Conservation (phyloP, 1,140 invertebrate species). For the Adoxophyes honmai region DNA sequence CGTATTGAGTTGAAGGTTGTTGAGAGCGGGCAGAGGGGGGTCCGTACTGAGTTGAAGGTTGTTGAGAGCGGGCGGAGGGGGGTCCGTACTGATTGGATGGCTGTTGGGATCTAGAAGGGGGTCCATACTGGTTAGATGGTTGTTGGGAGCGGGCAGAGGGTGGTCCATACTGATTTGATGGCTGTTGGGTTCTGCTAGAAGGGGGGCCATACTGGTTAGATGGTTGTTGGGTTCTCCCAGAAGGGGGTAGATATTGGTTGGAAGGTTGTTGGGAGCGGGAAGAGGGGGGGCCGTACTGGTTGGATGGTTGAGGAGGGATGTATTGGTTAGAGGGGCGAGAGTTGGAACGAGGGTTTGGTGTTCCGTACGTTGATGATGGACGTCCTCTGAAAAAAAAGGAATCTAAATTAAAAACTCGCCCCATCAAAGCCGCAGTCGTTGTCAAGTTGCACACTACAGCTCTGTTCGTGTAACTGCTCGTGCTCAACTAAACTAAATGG, state of each 20-base stretch:
- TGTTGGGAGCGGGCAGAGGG: not conserved
- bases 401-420: too few species aligned
- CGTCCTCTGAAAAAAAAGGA: conserved; percentile 53
- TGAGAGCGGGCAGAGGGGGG: not conserved
- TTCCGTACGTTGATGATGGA: conserved; percentile 56
- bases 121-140: conserved; percentile 29
- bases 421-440: too few species aligned
- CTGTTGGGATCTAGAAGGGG: conserved; percentile 19
- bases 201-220: conserved; percentile 20
- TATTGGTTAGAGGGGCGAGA: conserved; percentile 26
- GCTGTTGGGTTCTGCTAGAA: conserved; percentile 20
- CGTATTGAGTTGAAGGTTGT: conserved; percentile 19
- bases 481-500: too few species aligned
- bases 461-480: too few species aligned
- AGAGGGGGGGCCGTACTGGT: conserved; percentile 26
- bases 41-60: conserved; percentile 29
- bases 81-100: conserved; percentile 26
- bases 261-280: conserved; percentile 13
- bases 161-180: conserved; percentile 29
- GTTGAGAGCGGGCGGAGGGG: not conserved
- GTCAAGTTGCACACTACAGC: too few species aligned
- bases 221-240: conserved; percentile 21
- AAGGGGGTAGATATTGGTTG: conserved; percentile 26
- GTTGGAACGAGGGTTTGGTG: conserved; percentile 28
- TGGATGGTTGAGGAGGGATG: conserved; percentile 21